Conservation (phyloP, 2,888 invertebrate species). For the Noctua janthe region DNA sequence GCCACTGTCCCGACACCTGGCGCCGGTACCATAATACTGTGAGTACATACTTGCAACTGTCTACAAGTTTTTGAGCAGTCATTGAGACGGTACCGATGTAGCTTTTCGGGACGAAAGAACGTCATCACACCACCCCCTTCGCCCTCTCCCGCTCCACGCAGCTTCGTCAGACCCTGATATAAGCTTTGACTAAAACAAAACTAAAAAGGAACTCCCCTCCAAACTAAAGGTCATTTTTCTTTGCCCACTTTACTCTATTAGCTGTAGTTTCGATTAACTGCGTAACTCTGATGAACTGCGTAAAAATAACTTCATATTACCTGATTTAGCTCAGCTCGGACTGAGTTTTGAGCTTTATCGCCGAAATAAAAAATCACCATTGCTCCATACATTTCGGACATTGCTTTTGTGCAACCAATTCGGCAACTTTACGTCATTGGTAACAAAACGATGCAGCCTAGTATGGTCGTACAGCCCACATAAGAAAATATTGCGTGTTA, state of each 20-base stretch:
- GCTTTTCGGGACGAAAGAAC: not conserved
- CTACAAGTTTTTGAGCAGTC: not conserved
- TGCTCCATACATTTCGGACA: not conserved
- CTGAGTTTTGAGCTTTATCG: not conserved
- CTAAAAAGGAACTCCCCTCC: not conserved
- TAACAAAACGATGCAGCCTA: not conserved
- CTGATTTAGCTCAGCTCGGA: too few relatives aligned
- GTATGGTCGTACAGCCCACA: not conserved
- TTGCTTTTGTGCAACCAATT: not conserved
- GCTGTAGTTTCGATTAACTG: not conserved
- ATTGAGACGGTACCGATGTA: not conserved
- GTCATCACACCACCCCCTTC: not conserved
- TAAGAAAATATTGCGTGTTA: not conserved
- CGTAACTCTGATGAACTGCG: not conserved
- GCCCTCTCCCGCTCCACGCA: not conserved
- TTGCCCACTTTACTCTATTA: not conserved
- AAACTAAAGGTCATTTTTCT: not conserved
- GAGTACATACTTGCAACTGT: not conserved
- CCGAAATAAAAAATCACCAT: not conserved
- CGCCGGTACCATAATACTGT: conserved; percentile 94
- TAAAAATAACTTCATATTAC: not conserved
- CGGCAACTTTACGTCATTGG: not conserved
- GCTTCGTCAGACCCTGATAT: not conserved
- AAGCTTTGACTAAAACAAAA: not conserved
- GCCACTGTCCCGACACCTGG: conserved; percentile 94